phyloP scores from a whole-genome alignment of 1,140 invertebrate species.

The Homalodisca vitripennis region DNA sequence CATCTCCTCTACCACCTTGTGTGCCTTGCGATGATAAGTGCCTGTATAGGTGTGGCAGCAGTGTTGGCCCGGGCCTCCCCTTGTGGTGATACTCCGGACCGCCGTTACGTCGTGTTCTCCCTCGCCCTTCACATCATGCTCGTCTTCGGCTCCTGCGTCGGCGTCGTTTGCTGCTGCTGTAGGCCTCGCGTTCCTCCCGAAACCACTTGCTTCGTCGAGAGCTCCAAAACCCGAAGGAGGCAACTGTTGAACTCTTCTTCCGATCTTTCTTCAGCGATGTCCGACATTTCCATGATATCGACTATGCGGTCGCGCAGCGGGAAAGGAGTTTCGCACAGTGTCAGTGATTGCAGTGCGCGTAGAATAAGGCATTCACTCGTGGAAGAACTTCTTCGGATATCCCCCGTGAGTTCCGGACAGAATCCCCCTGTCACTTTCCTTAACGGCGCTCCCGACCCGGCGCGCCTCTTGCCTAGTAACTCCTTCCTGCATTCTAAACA shows the following conservation, averaged over 20 bases:
- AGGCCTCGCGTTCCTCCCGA: conserved; percentile 8
- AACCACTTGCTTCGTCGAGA: conserved; percentile 5
- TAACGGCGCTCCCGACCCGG: conserved; percentile 33
- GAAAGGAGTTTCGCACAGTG: conserved; percentile 34
- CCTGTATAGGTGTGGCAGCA: conserved; percentile 51
- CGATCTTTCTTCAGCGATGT: conserved; percentile 39
- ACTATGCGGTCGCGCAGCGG: conserved; percentile 30
- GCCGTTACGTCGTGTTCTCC: conserved; percentile 52
- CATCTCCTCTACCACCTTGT: conserved; percentile 57
- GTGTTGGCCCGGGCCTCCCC: conserved; percentile 49
- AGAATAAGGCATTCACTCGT: conserved; percentile 35
- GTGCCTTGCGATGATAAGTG: conserved; percentile 52
- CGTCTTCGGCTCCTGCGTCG: conserved; percentile 46
- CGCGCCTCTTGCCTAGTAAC: conserved; percentile 28
- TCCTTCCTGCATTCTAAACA: conserved; percentile 12
- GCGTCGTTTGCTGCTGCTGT: conserved; percentile 40
- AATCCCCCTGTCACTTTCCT: conserved; percentile 34
- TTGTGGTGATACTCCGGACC: conserved; percentile 39
- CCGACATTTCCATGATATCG: conserved; percentile 39
- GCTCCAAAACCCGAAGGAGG: conserved; percentile 17
- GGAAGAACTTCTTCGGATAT: conserved; percentile 36
- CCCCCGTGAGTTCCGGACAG: conserved; percentile 23
- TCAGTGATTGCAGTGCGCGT: conserved; percentile 36
- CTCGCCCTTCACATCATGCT: conserved; percentile 52
- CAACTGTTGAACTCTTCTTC: conserved; percentile 38